A percentile compares a stretch with the other conserved stretches of the same genome.
phyloP scores from a whole-genome alignment of 2,888 invertebrate genomes.

The Diogma glabrata region DNA sequence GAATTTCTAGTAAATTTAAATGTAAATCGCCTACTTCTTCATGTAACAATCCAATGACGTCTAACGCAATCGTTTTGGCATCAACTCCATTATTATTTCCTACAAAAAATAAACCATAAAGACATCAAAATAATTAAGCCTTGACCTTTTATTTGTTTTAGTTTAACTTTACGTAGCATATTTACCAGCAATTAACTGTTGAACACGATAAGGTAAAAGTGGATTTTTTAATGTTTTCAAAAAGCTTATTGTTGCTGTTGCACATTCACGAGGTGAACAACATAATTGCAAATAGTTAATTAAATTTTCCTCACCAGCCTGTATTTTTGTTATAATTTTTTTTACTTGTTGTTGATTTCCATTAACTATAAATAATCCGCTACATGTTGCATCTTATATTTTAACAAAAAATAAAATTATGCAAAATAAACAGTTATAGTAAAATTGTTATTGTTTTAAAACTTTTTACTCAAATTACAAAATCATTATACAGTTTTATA shows the following conservation, averaged over 20 bases:
- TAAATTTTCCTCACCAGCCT: constrained; percentile 14
- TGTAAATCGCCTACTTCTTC: constrained; percentile 15
- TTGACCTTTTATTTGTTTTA: background rate
- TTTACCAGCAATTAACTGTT: constrained; percentile 15
- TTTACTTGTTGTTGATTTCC: constrained; percentile 15
- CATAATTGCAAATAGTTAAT: constrained; percentile 12
- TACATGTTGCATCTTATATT: too few relatives aligned
- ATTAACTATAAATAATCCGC: constrained; percentile 17
- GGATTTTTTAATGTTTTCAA: constrained; percentile 13
- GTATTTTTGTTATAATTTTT: constrained; percentile 15
- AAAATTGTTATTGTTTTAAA: too few relatives aligned
- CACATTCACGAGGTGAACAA: constrained; percentile 17
- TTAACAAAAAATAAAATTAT: too few relatives aligned
- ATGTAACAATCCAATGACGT: constrained; percentile 15
- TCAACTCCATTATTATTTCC: constrained; percentile 16
- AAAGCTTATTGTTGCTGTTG: constrained; percentile 16
- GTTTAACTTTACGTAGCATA: background rate
- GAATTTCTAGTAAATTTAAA: constrained; percentile 12
- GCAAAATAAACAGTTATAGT: too few relatives aligned
- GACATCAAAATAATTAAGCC: too few relatives aligned
- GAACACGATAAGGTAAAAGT: constrained; percentile 16
- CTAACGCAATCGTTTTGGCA: constrained; percentile 15
- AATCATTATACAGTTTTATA: too few relatives aligned
- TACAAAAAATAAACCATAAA: too few relatives aligned
- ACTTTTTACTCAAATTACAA: too few relatives aligned